These are phyloP conservation scores for Scylla paramamosain DNA, from an alignment of 1,140 invertebrate species.

Conservation along the genomic window DNA sequence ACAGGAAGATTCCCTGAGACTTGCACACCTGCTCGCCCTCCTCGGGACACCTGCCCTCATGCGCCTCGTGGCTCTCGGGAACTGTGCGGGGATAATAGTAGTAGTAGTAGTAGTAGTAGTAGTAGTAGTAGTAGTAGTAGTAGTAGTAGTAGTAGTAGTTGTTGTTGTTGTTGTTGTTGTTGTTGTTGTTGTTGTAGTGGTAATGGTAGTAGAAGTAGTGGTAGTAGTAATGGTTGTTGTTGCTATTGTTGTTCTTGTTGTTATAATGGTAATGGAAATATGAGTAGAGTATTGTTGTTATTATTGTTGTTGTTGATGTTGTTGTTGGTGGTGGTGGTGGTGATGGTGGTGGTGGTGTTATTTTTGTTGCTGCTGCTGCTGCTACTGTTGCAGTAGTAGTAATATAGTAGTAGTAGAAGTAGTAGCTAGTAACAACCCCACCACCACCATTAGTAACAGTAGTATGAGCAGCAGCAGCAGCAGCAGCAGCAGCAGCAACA, in stretches of 20 bases:
- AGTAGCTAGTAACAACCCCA: background rate
- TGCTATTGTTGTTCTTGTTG: background rate
- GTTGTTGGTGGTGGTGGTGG: too few relatives aligned
- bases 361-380: too few relatives aligned
- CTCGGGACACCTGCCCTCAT: constrained; percentile 43
- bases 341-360: too few relatives aligned
- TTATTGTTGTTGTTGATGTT: too few relatives aligned
- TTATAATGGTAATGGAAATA: background rate
- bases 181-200: background rate
- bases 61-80: constrained; percentile 48
- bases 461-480: background rate
- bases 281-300: too few relatives aligned
- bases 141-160: constrained; percentile 7
- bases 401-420: too few relatives aligned
- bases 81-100: constrained; percentile 30
- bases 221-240: background rate
- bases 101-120: background rate
- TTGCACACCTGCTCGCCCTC: constrained; percentile 67
- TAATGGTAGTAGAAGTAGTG: too few relatives aligned
- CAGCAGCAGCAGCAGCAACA: background rate
- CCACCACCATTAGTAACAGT: background rate
- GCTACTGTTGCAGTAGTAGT: too few relatives aligned
- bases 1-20: constrained; percentile 56
- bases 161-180: background rate
- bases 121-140: background rate